Evolutionary conservation across 2,113 vertebrate genomes (phyloP).

Genomic region (Lates calcarifer): DNA sequence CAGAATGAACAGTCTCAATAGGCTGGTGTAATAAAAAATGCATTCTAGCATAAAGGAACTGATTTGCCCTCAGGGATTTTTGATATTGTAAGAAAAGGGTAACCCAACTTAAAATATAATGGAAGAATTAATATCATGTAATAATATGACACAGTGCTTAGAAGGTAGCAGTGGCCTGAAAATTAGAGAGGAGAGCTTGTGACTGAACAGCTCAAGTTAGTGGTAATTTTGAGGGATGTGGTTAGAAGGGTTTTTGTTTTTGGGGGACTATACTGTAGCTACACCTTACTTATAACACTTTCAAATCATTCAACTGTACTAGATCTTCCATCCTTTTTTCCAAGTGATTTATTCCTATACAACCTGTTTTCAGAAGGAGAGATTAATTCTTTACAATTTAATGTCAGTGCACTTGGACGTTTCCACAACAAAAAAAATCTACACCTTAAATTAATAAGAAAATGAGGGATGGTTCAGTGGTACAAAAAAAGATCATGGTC

Average conservation of each 20-base stretch:
- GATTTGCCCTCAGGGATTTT: not conserved
- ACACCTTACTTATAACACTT: not conserved
- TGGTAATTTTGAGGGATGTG: too few species aligned
- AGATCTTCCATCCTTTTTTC: too few species aligned
- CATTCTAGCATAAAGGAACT: not conserved
- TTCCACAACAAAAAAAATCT: too few species aligned
- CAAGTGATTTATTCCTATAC: not conserved
- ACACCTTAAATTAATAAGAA: not conserved
- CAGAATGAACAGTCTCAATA: not conserved
- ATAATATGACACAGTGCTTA: not conserved
- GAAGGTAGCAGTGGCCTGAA: not conserved
- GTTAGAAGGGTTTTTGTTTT: too few species aligned
- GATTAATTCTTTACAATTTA: not conserved
- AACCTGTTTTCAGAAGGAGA: not conserved
- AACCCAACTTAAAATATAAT: not conserved
- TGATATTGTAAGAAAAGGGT: not conserved
- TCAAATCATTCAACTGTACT: too few species aligned
- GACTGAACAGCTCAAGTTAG: too few species aligned
- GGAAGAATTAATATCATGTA: not conserved
- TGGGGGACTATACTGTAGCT: not conserved
- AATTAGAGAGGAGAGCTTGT: not conserved
- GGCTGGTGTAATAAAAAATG: not conserved
- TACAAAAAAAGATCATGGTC: not conserved
- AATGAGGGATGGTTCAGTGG: not conserved
- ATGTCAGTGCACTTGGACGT: not conserved